Evolutionary conservation across 2,797 vertebrate species (phyloP), one percentile per base, ranked within the genome.

Genomic region (Sebastes hubbsi): DNA sequence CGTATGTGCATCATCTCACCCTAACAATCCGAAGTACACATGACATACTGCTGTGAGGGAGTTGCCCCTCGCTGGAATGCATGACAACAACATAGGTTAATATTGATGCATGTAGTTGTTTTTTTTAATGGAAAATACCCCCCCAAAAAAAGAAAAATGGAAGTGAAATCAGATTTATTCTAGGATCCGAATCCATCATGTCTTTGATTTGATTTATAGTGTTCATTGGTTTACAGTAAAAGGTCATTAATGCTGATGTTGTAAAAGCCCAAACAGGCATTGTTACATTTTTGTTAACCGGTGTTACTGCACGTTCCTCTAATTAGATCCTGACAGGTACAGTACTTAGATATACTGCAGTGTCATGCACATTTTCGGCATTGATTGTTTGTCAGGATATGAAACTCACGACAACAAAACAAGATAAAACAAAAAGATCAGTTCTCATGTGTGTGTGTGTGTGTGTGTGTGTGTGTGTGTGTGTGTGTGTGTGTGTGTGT

Each of bases 231-330:
- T 65, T 24, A 18, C 8, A 32, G 34, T 32, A 14, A 58, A 62
- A 62, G 18, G 38, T 20, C 18, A 42, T 11, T 30, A 1, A 61
- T 29, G 30, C 10, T 10, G 22, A 38, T 14, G 10, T 7, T 11
- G 22, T 30, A 22, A 64, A 74, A 58, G 61, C 38, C 64, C 77
- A 62, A 81, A 81, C 56, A 52, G 78, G 61, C 63, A 13, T 4
- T 1, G 68, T 30, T 34, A 6, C 83, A 80, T 86, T 88, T 64
- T 78, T 34, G 16, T 8, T 4, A 6, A 22, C 27, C 12, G 36
- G 5, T 72, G 63, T 74, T 72, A 83, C 59, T 2, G 4, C 10
- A 6, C 2, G 6, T 5, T 81, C 65, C 62, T 34, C 16, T 2
- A 63, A 85, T 76, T n/a, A 85, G 18, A 67, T 8, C 2, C 46